Evolutionary conservation across 2,113 vertebrate genomes (phyloP).

Genomic region (Sinocyclocheilus grahami): DNA sequence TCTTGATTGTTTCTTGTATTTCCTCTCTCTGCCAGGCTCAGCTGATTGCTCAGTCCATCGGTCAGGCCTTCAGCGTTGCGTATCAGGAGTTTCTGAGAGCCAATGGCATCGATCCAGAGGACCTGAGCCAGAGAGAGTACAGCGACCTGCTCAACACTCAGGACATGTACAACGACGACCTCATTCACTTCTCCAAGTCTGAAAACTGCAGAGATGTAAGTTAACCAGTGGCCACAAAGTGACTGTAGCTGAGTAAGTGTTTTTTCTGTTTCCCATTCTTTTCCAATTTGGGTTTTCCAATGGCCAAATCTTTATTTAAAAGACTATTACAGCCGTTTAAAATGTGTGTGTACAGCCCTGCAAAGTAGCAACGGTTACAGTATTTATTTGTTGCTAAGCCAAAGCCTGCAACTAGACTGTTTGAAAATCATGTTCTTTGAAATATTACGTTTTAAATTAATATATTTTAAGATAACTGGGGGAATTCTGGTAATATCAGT

Average conservation of each 20-base stretch:
- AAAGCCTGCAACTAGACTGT: not conserved
- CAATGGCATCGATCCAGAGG: constrained; percentile 96
- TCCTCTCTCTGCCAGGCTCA: constrained; percentile 80
- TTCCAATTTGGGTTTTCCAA: not conserved
- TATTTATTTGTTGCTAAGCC: not conserved
- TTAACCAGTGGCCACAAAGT: constrained; percentile 54
- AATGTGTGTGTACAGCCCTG: not conserved
- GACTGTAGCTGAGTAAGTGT: not conserved
- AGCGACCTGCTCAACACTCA: constrained; percentile 98
- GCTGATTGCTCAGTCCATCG: constrained; percentile 96
- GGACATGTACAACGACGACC: constrained; percentile 99
- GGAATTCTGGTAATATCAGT: not conserved
- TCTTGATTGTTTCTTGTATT: not conserved
- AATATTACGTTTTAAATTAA: not conserved
- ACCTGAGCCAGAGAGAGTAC: constrained; percentile 96
- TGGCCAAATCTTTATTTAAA: not conserved
- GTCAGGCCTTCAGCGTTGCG: constrained; percentile 95
- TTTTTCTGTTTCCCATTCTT: not conserved
- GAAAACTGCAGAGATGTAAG: constrained; percentile 98
- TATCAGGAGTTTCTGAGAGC: constrained; percentile 97
- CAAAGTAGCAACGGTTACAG: not conserved
- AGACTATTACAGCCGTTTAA: not conserved
- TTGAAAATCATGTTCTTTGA: too few relatives aligned
- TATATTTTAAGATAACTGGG: not conserved
- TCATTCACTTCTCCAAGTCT: constrained; percentile 98